Evolutionary conservation across 2,113 vertebrate genomes (phyloP).

Genomic region (Mustelus asterias): DNA sequence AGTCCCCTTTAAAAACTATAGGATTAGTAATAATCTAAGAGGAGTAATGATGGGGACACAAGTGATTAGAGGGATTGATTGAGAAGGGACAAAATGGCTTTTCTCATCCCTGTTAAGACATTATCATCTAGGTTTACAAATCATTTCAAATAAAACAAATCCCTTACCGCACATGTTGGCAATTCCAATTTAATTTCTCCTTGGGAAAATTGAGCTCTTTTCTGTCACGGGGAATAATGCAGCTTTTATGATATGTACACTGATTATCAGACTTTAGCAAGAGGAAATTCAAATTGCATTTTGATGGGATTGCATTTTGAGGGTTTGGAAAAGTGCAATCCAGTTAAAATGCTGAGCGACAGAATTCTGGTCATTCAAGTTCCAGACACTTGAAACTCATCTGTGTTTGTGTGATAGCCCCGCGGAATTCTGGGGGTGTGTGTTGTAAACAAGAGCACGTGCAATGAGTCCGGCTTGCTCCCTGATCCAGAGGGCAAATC

Average conservation of each 20-base stretch:
- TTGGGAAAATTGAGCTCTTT: neutral
- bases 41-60: neutral
- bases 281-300: neutral
- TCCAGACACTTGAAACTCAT: slow-evolving; percentile 46
- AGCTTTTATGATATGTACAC: neutral
- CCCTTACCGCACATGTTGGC: neutral
- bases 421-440: slow-evolving; percentile 63
- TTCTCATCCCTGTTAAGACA: neutral
- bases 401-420: slow-evolving; percentile 53
- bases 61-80: neutral
- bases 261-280: neutral
- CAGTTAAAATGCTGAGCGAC: neutral
- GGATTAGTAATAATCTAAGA: neutral
- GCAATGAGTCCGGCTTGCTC: slow-evolving; percentile 45
- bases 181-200: neutral
- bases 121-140: neutral
- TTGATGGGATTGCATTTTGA: neutral
- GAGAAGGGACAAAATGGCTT: neutral
- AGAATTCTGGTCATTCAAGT: slow-evolving; percentile 24
- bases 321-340: neutral
- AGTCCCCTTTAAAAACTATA: neutral
- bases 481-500: slow-evolving; percentile 47
- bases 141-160: neutral
- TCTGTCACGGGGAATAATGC: neutral
- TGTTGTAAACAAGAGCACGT: slow-evolving; percentile 72